Conservation (phyloP, 2,113 vertebrate species). For the Pipra filicauda region DNA sequence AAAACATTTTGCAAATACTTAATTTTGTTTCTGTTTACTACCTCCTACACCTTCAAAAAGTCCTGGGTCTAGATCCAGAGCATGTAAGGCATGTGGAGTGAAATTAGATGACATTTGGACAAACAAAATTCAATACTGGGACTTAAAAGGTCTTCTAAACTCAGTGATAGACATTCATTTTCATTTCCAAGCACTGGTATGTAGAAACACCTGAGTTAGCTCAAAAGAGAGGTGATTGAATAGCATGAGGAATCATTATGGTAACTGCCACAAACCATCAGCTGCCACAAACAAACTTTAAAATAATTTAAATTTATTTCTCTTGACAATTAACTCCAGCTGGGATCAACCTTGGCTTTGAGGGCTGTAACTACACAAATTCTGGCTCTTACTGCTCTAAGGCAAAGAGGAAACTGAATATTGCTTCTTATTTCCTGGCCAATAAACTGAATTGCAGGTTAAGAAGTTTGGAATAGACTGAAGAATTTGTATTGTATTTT, state of each 20-base stretch:
- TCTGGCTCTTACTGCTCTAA: neutral
- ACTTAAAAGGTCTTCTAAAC: neutral
- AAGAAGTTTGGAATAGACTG: neutral
- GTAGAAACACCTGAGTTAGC: neutral
- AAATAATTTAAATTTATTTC: neutral
- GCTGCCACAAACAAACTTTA: neutral
- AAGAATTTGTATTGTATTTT: neutral
- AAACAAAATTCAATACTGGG: neutral
- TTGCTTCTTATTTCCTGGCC: neutral
- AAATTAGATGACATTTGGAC: neutral
- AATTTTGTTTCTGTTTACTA: neutral
- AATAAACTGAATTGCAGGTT: neutral
- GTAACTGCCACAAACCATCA: neutral
- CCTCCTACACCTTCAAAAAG: neutral
- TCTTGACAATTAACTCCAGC: neutral
- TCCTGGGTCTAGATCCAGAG: neutral
- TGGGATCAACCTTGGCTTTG: neutral
- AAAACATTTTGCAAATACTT: neutral
- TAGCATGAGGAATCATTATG: accelerated
- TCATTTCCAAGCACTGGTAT: neutral
- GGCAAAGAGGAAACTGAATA: neutral
- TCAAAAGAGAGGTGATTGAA: neutral
- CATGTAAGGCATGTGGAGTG: accelerated
- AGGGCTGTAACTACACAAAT: neutral
- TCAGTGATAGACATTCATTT: neutral